These are phyloP conservation scores for Alligator sinensis DNA, from an alignment of 2,113 vertebrate genomes.

Conservation along the genomic window DNA sequence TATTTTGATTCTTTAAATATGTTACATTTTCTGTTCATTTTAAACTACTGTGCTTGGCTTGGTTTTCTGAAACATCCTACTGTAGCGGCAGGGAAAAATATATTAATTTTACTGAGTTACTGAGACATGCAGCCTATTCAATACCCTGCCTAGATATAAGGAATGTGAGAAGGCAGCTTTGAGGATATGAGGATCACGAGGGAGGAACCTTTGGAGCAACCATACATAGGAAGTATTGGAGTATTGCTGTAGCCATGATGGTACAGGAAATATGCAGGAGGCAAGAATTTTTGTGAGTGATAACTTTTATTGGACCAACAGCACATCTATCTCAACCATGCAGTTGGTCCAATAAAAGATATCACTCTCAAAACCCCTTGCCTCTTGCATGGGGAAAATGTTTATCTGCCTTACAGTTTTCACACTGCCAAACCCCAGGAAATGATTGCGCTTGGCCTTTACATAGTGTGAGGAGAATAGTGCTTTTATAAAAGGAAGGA, in stretches of 20 bases:
- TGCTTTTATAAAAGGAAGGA: background rate
- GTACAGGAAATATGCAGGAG: too few species aligned
- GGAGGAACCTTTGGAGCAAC: background rate
- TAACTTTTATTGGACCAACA: too few species aligned
- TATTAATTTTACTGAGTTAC: background rate
- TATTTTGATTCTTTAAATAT: background rate
- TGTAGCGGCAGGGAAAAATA: background rate
- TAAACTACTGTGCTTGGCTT: background rate
- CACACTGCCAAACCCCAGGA: background rate
- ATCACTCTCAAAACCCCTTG: too few species aligned
- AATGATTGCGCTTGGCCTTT: background rate
- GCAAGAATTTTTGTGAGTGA: too few species aligned
- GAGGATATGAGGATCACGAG: accelerated
- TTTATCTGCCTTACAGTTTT: background rate
- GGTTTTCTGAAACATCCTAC: background rate
- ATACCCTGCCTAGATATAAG: background rate
- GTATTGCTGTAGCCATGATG: too few species aligned
- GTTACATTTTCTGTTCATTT: background rate
- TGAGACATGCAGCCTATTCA: background rate
- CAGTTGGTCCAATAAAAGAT: too few species aligned
- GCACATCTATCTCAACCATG: too few species aligned
- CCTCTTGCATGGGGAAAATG: background rate
- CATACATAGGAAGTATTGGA: background rate
- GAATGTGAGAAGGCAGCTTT: accelerated
- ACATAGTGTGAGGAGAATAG: background rate